Percentiles rank a stretch among this genome's conserved stretches.
Evolutionary conservation across 2,797 vertebrate genomes (phyloP).

Genomic region (Notolepis coatsorum): DNA sequence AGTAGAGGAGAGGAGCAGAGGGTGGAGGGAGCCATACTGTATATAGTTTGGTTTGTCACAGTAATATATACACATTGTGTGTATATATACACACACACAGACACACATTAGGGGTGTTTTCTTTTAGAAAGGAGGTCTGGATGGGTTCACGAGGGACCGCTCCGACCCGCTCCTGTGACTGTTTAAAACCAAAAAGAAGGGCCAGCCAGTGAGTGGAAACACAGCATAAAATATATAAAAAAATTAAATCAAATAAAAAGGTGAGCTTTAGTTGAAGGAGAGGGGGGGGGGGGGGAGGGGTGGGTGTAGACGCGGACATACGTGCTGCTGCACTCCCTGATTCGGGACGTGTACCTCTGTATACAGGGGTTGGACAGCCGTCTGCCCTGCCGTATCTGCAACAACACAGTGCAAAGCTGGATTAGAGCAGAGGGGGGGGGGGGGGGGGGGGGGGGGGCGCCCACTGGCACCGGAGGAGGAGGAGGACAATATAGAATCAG

Average conservation of each 20-base stretch:
- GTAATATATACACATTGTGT: no score
- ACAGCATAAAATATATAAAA: conserved; percentile 68
- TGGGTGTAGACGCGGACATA: conserved; percentile 92
- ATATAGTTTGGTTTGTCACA: conserved; percentile 66
- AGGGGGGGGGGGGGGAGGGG: conserved; percentile 6
- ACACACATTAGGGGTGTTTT: conserved; percentile 56
- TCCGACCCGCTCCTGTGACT: conserved; percentile 56
- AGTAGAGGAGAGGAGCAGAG: conserved; percentile 46
- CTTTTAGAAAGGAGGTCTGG: conserved; percentile 57
- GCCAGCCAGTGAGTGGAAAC: conserved; percentile 73
- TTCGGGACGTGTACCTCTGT: conserved; percentile 98
- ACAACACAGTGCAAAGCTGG: conserved; percentile 98
- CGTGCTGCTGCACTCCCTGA: conserved; percentile 97
- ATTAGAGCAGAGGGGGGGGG: conserved; percentile 97
- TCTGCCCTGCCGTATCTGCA: conserved; percentile 99
- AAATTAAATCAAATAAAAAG: no score
- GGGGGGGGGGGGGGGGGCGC: conserved; percentile 69
- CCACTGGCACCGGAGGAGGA: conserved; percentile 65
- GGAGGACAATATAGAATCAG: no score
- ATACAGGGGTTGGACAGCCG: conserved; percentile 99
- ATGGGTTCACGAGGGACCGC: conserved; percentile 36
- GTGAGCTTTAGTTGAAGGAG: conserved; percentile 62
- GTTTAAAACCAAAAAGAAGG: conserved; percentile 49
- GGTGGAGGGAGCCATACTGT: conserved; percentile 53
- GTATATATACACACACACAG: no score